Evolutionary conservation across 1,140 invertebrate genomes (phyloP).

Genomic region (Hyles vespertilio): DNA sequence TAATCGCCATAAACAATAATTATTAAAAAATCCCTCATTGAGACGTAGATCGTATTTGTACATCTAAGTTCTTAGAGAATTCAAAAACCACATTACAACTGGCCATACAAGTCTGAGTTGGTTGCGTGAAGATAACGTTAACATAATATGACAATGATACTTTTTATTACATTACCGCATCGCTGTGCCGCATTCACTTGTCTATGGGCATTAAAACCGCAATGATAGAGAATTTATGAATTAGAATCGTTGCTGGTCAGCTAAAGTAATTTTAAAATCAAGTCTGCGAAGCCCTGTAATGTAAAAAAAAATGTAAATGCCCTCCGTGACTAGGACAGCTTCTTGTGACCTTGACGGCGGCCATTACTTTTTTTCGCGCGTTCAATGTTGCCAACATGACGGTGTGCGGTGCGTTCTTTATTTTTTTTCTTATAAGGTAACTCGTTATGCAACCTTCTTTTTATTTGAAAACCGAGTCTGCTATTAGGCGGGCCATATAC

Average conservation of each 20-base stretch:
- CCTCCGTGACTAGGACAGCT: slow-evolving; percentile 72
- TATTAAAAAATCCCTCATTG: too few relatives aligned
- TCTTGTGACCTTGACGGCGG: slow-evolving; percentile 68
- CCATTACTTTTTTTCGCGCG: slow-evolving; percentile 72
- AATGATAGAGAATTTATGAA: slow-evolving; percentile 20
- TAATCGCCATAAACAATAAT: too few relatives aligned
- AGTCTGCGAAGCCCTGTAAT: slow-evolving; percentile 38
- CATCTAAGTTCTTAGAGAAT: too few relatives aligned
- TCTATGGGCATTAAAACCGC: slow-evolving; percentile 1
- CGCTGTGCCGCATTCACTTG: not conserved
- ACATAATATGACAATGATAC: not conserved
- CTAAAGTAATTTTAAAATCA: slow-evolving; percentile 34
- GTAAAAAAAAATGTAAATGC: slow-evolving; percentile 68
- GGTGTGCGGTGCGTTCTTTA: slow-evolving; percentile 56
- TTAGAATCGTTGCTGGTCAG: slow-evolving; percentile 25
- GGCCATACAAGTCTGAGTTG: slow-evolving; percentile 3
- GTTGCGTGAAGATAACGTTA: slow-evolving; percentile 2
- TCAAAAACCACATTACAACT: slow-evolving; percentile 10
- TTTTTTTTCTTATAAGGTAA: slow-evolving; percentile 54
- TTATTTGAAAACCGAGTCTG: slow-evolving; percentile 10
- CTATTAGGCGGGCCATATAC: not conserved
- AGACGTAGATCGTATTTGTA: too few relatives aligned
- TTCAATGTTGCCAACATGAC: slow-evolving; percentile 71
- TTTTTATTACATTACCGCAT: not conserved
- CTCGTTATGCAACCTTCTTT: slow-evolving; percentile 59